Base-by-base conservation (phyloP, 2,113 vertebrate species). In the Zosterops lateralis region DNA sequence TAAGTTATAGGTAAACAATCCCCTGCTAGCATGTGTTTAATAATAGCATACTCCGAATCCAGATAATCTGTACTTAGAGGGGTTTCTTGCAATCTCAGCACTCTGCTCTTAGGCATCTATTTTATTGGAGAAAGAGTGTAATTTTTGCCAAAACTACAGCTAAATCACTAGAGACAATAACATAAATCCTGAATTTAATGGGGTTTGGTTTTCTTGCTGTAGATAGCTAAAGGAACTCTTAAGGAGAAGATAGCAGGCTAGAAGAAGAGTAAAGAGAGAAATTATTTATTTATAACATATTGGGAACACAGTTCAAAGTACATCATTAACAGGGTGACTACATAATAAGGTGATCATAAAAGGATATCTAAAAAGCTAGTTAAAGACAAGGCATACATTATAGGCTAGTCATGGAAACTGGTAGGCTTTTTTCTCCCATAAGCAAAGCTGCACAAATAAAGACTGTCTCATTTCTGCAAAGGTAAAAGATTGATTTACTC, bases 281-380 rank as follows among this genome's bases (percentile, higher is more conserved):
- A 53, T 50, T 65, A 48, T 98, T 97, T 97, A 48, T 98, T 97
- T 97, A 93, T 96, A 92, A 87, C 66, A 88, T 2, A 0, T 90
- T 95, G 92, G 70, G 93, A 94, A 93, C 90, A 91, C 34, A 83
- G 60, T 88, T 92, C 89, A 94, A 68, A 90, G 58, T 84, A 92
- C 94, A 83, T 92, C 78, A 83, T 88, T 68, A 96, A 94, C 60
- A 92, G 44, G 58, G 62, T 91, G 79, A 64, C 81, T 95, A 87
- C 28, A 95, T 71, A 92, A 67, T 38, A 80, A 6, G 4, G 31
- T 82, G 57, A 68, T 81, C 73, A 26, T 66, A 82, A 94, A 92
- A 76, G 57, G 6, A 11, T 68, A 48, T 45, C 74, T 84, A 38
- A 44, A 89, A 92, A 93, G 87, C 87, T 62, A 83, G 66, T 54